phyloP scores from a whole-genome alignment of 1,140 invertebrate species.

The Pomacea maculata region DNA sequence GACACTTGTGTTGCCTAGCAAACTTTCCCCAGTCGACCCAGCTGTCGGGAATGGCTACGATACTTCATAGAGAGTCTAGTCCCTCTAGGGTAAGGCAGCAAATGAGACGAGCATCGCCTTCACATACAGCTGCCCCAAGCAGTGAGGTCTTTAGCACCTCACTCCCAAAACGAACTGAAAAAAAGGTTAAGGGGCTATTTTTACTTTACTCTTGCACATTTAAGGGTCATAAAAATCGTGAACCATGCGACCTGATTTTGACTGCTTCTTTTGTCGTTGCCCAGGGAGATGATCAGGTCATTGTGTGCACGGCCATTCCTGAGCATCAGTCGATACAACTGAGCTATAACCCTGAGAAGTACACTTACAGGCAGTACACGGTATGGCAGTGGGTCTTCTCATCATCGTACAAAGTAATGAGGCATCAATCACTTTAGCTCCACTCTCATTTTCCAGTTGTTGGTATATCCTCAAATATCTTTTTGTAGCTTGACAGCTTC shows the following conservation, averaged over 20 bases:
- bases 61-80: too few relatives aligned
- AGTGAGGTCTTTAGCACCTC: too few relatives aligned
- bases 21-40: too few relatives aligned
- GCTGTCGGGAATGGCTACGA: too few relatives aligned
- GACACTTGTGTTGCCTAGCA: too few relatives aligned
- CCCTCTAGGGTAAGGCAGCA: too few relatives aligned
- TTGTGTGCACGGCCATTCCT: conserved; percentile 1
- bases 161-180: not conserved
- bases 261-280: too few relatives aligned
- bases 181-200: not conserved
- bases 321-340: not conserved
- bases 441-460: not conserved
- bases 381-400: not conserved
- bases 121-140: too few relatives aligned
- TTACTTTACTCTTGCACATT: not conserved
- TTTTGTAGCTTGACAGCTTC: not conserved
- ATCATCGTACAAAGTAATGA: too few relatives aligned
- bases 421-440: too few relatives aligned
- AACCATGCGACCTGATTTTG: too few relatives aligned
- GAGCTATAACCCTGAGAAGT: not conserved
- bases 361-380: conserved; percentile 1
- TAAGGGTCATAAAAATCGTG: not conserved
- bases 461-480: not conserved
- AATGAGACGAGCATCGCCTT: too few relatives aligned
- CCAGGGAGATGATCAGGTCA: not conserved